A percentile compares a stretch with the other conserved stretches of the same genome.
Evolutionary conservation across 2,888 invertebrate species (phyloP).

Genomic region (Drosophila subquinaria): DNA sequence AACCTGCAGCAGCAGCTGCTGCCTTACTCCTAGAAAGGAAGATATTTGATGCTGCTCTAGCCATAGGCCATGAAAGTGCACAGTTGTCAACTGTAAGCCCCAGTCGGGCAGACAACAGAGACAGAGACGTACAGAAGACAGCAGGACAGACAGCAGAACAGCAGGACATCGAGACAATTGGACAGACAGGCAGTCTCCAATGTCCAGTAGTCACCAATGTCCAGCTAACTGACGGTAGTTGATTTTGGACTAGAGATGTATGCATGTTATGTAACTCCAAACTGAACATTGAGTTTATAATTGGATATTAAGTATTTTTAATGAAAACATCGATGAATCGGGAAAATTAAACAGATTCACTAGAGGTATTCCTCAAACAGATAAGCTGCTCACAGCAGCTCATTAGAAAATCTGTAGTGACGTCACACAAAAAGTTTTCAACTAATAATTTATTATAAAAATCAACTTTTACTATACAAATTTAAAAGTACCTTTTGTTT

Average conservation of each 20-base stretch:
- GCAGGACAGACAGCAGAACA: conserved; percentile 4
- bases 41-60: conserved; percentile 55
- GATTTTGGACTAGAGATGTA: conserved; percentile 9
- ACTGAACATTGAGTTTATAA: neutral
- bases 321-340: neutral
- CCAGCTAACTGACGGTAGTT: conserved; percentile 17
- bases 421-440: too few species aligned
- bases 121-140: conserved; percentile 14
- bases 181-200: neutral
- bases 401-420: too few species aligned
- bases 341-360: neutral
- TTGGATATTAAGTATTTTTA: neutral
- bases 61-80: conserved; percentile 73
- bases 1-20: conserved; percentile 55
- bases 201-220: conserved; percentile 9
- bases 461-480: too few species aligned
- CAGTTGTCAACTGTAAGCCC: conserved; percentile 68
- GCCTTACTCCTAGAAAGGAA: conserved; percentile 28
- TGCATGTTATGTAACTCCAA: neutral
- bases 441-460: too few species aligned
- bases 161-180: neutral
- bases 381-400: too few species aligned
- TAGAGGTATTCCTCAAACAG: too few species aligned
- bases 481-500: too few species aligned
- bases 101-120: conserved; percentile 30